phyloP scores from a whole-genome alignment of 2,113 vertebrate genomes.

The Hippocampus guttulatus region DNA sequence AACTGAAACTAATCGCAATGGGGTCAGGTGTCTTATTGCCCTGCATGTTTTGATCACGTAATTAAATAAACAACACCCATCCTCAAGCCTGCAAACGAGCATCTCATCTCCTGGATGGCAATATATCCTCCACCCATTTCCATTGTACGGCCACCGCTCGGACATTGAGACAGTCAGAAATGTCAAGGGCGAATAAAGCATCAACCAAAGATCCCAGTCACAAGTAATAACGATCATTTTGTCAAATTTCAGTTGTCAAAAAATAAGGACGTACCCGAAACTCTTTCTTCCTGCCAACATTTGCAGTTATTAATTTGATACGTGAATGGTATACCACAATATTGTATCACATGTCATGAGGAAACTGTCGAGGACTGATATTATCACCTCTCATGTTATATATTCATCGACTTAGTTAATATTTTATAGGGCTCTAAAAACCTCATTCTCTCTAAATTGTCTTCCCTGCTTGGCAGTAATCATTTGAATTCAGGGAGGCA shows the following conservation, averaged over 20 bases:
- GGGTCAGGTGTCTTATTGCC: not conserved
- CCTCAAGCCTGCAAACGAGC: constrained; percentile 4
- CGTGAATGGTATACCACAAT: constrained; percentile 20
- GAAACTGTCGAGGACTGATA: constrained; percentile 35
- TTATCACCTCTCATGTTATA: constrained; percentile 50
- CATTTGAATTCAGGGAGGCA: constrained; percentile 52
- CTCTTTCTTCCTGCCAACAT: constrained; percentile 8
- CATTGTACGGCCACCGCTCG: not conserved
- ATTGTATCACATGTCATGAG: constrained; percentile 32
- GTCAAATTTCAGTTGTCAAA: not conserved
- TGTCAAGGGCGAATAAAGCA: not conserved
- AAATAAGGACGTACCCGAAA: not conserved
- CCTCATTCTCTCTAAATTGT: constrained; percentile 67
- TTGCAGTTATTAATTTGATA: constrained; percentile 32
- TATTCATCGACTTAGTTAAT: constrained; percentile 68
- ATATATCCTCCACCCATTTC: constrained; percentile 6
- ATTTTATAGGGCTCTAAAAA: constrained; percentile 68
- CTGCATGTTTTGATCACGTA: not conserved
- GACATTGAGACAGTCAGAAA: constrained; percentile 33
- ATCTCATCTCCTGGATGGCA: constrained; percentile 18
- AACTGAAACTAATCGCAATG: not conserved
- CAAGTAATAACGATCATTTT: not conserved
- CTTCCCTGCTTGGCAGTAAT: constrained; percentile 53
- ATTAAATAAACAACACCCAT: not conserved
- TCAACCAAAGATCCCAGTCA: not conserved